phyloP scores from a whole-genome alignment of 2,888 invertebrate species.

The Parasteatoda lunata region DNA sequence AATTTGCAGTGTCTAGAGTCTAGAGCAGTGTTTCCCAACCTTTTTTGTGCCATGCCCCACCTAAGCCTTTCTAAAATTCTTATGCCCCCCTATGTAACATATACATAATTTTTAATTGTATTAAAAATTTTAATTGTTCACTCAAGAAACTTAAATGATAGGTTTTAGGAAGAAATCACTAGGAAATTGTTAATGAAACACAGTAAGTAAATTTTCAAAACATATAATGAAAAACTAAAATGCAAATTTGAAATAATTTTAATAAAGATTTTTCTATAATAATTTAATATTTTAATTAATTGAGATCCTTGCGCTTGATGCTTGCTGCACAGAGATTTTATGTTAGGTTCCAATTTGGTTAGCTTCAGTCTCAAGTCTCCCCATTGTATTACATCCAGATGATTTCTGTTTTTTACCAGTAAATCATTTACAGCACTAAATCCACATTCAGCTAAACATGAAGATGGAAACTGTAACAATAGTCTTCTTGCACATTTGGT shows the following conservation, averaged over 20 bases:
- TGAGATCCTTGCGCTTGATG: slow-evolving; percentile 47
- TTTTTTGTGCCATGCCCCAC: slow-evolving; percentile 59
- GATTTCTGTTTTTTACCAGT: neutral
- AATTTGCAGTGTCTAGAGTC: too few species aligned
- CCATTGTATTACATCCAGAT: neutral
- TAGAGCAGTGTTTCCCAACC: slow-evolving; percentile 51
- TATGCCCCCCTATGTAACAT: neutral
- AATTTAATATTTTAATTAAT: slow-evolving; percentile 45
- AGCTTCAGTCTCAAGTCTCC: slow-evolving; percentile 41
- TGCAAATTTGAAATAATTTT: neutral
- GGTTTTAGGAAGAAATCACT: too few species aligned
- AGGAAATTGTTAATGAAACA: too few species aligned
- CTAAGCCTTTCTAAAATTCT: slow-evolving; percentile 43
- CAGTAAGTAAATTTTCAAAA: too few species aligned
- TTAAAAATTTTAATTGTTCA: too few species aligned
- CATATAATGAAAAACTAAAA: neutral
- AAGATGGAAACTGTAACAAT: too few species aligned
- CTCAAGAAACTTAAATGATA: too few species aligned
- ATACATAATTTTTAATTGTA: too few species aligned
- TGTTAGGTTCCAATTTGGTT: slow-evolving; percentile 41
- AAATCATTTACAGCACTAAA: too few species aligned
- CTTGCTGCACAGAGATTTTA: slow-evolving; percentile 36
- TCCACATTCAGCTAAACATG: too few species aligned
- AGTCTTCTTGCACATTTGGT: too few species aligned
- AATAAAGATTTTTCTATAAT: slow-evolving; percentile 27